Evolutionary conservation across 1,140 invertebrate species (phyloP).

Genomic region (Delia radicum): DNA sequence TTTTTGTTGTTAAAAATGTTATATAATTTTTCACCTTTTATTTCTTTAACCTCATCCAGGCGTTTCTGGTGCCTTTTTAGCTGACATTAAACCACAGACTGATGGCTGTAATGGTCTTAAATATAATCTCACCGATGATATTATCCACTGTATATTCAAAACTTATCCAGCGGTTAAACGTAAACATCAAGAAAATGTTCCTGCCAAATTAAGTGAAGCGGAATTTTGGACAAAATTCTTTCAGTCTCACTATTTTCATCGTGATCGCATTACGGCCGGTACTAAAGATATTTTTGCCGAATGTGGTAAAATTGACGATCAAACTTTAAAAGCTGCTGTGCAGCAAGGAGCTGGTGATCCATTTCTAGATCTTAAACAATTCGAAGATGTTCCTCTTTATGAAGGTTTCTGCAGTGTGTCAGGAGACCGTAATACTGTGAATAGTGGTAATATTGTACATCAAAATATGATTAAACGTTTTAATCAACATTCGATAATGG

Average conservation of each 20-base stretch:
- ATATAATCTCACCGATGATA: slow-evolving; percentile 95
- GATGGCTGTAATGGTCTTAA: slow-evolving; percentile 96
- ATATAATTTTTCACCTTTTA: too few relatives aligned
- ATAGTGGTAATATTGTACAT: slow-evolving; percentile 75
- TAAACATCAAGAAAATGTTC: slow-evolving; percentile 96
- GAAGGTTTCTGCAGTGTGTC: slow-evolving; percentile 67
- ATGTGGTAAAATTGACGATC: slow-evolving; percentile 94
- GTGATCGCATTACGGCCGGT: slow-evolving; percentile 83
- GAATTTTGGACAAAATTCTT: slow-evolving; percentile 99
- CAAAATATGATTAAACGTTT: slow-evolving; percentile 93
- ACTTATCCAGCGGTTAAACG: slow-evolving; percentile 98
- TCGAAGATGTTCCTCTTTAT: slow-evolving; percentile 73
- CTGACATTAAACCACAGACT: slow-evolving; percentile 94
- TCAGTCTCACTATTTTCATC: slow-evolving; percentile 99
- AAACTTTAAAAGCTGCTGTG: slow-evolving; percentile 79
- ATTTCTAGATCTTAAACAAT: slow-evolving; percentile 76
- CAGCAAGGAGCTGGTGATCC: slow-evolving; percentile 75
- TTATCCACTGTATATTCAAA: slow-evolving; percentile 98
- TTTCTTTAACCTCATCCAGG: slow-evolving; percentile 55
- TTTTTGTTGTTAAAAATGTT: too few relatives aligned
- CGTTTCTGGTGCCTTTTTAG: slow-evolving; percentile 84
- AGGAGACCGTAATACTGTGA: slow-evolving; percentile 60
- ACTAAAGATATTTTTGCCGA: slow-evolving; percentile 94
- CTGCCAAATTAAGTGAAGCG: slow-evolving; percentile 89
- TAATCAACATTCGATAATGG: slow-evolving; percentile 97